Base-by-base conservation (phyloP, 2,113 vertebrate species). In the Turnix velox region DNA sequence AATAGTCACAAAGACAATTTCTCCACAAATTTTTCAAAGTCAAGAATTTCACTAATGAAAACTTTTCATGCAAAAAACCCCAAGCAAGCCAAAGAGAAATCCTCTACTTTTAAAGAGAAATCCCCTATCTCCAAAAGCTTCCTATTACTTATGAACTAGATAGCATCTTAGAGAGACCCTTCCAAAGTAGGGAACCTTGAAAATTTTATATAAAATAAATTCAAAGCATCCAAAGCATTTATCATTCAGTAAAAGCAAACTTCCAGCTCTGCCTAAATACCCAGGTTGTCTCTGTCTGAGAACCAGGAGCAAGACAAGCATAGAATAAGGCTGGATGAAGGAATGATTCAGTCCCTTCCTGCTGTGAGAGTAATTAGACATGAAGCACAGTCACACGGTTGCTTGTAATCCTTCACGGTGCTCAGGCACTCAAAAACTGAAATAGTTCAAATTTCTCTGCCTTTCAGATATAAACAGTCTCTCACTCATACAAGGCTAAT, bases 381-480 rank as follows among this genome's bases (percentile, higher is more conserved):
- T 10, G 20, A 96, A 94, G 86, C 16, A 77, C 69, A 96, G 87
- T 90, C 95, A 93, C 46, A 67, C 10, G 8, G 75, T 87, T 74
- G 58, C 89, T 62, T 69, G 59, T 51, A 91, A 96, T 87, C 69
- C 80, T 61, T 94, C 54, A 55, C 18, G 27, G 73, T 54, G 80
- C 59, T 76, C 88, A 68, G 89, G 76, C 65, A 93, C 65, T 91
- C 20, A 51, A 86, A 94, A 94, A 94, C 48, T 80, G 71, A 79
- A 94, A 96, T 7, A 68, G 65, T 72, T 84, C 74, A 45, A 59
- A 40, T 45, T 83, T 95, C n/a, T 87, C 35, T 43, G 45, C 74
- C 82, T 94, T 94, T 83, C 93, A 92, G 89, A 55, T 85, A 87
- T 72, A 90, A 96, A 92, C 92, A 95, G 82, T 84, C 90, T 65